Percentiles rank a stretch among this genome's conserved stretches.
Conservation (phyloP, 1,140 invertebrate genomes). For the Drosophila littoralis region DNA sequence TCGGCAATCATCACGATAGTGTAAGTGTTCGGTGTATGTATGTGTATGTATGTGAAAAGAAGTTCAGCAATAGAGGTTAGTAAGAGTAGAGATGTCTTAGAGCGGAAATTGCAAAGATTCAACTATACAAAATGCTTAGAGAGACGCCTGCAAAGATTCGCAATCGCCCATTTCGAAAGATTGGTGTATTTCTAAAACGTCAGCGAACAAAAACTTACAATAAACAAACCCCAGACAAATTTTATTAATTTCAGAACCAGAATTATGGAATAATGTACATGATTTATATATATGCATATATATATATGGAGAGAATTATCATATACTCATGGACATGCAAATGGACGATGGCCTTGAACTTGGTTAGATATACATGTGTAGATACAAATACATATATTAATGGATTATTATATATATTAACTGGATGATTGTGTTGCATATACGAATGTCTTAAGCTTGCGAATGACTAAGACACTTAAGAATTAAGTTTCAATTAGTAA, state of each 20-base stretch:
- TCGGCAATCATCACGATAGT: constrained; percentile 1
- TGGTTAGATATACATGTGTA: neutral
- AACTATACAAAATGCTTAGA: constrained; percentile 68
- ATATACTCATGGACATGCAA: constrained; percentile 29
- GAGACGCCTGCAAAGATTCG: constrained; percentile 52
- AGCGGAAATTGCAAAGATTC: constrained; percentile 33
- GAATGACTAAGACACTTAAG: too few relatives aligned
- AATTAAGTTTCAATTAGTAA: too few relatives aligned
- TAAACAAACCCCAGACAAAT: constrained; percentile 44
- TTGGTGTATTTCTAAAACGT: constrained; percentile 73
- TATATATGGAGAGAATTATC: constrained; percentile 1
- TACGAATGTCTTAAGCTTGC: neutral
- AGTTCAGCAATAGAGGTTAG: constrained; percentile 51
- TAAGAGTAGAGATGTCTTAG: constrained; percentile 42
- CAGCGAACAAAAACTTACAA: constrained; percentile 20
- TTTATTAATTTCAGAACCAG: constrained; percentile 7
- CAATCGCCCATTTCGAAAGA: constrained; percentile 56
- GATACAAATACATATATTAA: neutral
- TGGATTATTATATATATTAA: neutral
- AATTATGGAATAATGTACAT: constrained; percentile 37
- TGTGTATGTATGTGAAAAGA: constrained; percentile 41
- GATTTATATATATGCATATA: constrained; percentile 17
- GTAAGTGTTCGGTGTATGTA: constrained; percentile 19
- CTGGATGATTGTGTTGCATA: neutral
- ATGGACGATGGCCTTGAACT: constrained; percentile 18